These are phyloP conservation scores for Halesus radiatus DNA, from an alignment of 1,140 invertebrate species.

Conservation along the genomic window DNA sequence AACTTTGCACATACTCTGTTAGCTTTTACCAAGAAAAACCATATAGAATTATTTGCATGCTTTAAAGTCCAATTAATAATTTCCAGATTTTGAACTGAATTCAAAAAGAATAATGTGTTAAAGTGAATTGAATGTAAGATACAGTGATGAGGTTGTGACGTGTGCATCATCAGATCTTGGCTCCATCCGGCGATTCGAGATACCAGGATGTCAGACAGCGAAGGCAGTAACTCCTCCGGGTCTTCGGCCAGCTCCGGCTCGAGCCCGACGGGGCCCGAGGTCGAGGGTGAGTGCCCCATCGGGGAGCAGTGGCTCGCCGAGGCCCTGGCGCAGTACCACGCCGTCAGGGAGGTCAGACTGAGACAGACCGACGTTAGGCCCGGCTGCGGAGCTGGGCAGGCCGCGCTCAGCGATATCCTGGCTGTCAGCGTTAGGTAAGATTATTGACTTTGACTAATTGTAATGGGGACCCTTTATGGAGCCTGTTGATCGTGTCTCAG, in stretches of 20 bases:
- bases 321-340: slow-evolving; percentile 72
- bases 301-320: slow-evolving; percentile 74
- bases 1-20: no score
- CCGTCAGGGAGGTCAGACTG: slow-evolving; percentile 60
- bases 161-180: no score
- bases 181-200: neutral
- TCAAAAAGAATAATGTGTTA: no score
- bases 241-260: slow-evolving; percentile 17
- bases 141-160: no score
- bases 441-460: no score
- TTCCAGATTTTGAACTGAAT: no score
- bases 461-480: no score
- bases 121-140: no score
- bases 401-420: slow-evolving; percentile 73
- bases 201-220: slow-evolving; percentile 70
- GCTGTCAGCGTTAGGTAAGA: slow-evolving; percentile 72
- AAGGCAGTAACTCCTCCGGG: slow-evolving; percentile 60
- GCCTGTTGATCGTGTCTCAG: no score
- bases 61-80: no score
- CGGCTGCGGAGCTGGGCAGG: slow-evolving; percentile 68
- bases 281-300: slow-evolving; percentile 66
- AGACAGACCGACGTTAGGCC: slow-evolving; percentile 67
- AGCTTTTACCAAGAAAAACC: no score
- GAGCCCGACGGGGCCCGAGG: slow-evolving; percentile 59
- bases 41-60: no score